These are phyloP conservation scores for Pristionchus entomophagus DNA, from an alignment of 2,888 invertebrate genomes.

Conservation along the genomic window DNA sequence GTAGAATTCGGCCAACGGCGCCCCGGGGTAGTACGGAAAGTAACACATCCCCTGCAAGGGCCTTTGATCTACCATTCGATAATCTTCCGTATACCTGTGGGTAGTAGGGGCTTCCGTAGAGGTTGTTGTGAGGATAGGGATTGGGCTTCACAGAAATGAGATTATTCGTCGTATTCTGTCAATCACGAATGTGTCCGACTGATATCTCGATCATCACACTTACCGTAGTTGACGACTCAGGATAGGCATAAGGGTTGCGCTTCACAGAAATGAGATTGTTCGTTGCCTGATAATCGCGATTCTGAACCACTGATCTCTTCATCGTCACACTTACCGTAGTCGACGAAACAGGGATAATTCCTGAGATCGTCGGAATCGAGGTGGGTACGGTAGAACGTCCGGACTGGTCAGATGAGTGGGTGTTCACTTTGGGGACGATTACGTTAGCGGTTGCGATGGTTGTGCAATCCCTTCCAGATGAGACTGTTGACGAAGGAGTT, in stretches of 20 bases:
- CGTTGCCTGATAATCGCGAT: too few species aligned
- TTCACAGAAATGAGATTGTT: too few species aligned
- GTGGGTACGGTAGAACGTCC: not conserved
- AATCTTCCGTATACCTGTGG: conserved; percentile 10
- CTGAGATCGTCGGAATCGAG: not conserved
- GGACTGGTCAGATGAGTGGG: not conserved
- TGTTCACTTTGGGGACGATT: not conserved
- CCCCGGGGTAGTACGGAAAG: not conserved
- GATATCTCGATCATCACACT: not conserved
- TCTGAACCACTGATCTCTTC: too few species aligned
- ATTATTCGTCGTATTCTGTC: not conserved
- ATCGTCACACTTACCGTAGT: too few species aligned
- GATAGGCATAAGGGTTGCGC: too few species aligned
- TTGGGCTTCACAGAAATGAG: too few species aligned
- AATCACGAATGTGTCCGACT: not conserved
- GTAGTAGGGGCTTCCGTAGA: conserved; percentile 36
- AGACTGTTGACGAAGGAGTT: not conserved
- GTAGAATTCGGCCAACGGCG: not conserved
- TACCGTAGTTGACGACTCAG: too few species aligned
- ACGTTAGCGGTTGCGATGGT: not conserved
- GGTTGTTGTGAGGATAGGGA: conserved; percentile 2
- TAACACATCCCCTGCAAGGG: conserved; percentile 20
- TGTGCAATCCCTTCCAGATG: conserved; percentile 18
- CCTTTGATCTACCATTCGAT: not conserved
- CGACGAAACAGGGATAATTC: too few species aligned